phyloP scores from a whole-genome alignment of 2,113 vertebrate species.

The Heptranchias perlo region DNA sequence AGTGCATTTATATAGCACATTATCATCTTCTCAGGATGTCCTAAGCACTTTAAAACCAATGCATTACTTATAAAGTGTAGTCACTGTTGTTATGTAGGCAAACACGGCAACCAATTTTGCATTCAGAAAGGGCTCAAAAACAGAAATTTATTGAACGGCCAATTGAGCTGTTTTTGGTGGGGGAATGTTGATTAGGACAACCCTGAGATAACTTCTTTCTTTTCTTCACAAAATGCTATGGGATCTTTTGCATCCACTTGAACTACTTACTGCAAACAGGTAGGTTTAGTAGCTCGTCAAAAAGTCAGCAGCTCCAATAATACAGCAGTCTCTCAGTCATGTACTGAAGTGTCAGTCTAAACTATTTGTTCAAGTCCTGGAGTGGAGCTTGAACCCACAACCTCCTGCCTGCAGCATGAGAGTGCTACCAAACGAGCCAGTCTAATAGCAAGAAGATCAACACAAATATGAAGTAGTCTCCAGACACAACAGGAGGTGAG shows the following conservation, averaged over 20 bases:
- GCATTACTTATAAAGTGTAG: neutral
- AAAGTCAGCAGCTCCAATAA: neutral
- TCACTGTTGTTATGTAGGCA: neutral
- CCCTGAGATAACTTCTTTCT: neutral
- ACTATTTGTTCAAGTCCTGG: neutral
- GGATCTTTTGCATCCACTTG: neutral
- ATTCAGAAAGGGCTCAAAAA: neutral
- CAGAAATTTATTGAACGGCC: neutral
- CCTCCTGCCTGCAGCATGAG: neutral
- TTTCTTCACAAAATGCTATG: neutral
- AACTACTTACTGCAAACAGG: neutral
- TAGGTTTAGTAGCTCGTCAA: neutral
- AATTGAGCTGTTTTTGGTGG: neutral
- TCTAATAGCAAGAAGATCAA: neutral
- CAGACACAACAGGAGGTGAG: neutral
- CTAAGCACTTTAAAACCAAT: neutral
- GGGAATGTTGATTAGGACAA: neutral
- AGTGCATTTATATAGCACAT: neutral
- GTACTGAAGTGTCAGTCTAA: neutral
- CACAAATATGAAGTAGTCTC: too few relatives aligned
- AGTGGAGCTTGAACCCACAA: neutral
- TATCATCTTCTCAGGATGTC: neutral
- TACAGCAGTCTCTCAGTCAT: neutral
- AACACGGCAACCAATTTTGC: neutral
- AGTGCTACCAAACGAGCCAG: neutral